Evolutionary conservation across 2,113 vertebrate genomes (phyloP).

Genomic region (Corvus moneduloides): DNA sequence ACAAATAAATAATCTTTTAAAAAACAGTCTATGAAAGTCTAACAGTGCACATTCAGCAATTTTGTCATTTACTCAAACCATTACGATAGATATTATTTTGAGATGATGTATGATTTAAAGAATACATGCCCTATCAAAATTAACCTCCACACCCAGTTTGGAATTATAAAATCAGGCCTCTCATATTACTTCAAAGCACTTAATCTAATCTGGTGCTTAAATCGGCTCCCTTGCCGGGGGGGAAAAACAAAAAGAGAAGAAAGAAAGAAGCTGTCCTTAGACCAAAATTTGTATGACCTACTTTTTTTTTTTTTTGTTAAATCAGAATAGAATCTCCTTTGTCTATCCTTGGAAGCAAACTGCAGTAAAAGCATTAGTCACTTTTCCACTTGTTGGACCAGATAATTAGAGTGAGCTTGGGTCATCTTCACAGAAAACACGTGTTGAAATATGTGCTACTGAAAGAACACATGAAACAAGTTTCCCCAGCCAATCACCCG

Average conservation of each 20-base stretch:
- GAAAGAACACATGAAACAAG: background rate
- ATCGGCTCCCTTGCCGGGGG: background rate
- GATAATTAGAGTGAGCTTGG: background rate
- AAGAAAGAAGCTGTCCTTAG: background rate
- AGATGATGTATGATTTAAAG: background rate
- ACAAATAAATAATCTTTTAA: background rate
- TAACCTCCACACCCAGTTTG: background rate
- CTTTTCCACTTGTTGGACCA: background rate
- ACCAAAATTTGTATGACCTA: background rate
- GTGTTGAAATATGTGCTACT: background rate
- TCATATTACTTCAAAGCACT: constrained; percentile 5
- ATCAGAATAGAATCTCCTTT: constrained; percentile 30
- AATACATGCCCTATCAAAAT: background rate
- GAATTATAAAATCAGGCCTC: background rate
- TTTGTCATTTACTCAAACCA: background rate
- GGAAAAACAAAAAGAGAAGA: no score
- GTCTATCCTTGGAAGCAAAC: constrained; percentile 12
- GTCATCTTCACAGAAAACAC: background rate
- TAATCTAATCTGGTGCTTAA: background rate
- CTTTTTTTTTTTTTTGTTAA: background rate
- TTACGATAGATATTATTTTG: background rate
- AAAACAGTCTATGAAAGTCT: background rate
- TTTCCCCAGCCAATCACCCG: background rate
- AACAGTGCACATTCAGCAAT: background rate
- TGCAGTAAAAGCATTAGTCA: constrained; percentile 25